Conservation (phyloP, 2,113 vertebrate species). For the Rhinopomastus cyanomelas region DNA sequence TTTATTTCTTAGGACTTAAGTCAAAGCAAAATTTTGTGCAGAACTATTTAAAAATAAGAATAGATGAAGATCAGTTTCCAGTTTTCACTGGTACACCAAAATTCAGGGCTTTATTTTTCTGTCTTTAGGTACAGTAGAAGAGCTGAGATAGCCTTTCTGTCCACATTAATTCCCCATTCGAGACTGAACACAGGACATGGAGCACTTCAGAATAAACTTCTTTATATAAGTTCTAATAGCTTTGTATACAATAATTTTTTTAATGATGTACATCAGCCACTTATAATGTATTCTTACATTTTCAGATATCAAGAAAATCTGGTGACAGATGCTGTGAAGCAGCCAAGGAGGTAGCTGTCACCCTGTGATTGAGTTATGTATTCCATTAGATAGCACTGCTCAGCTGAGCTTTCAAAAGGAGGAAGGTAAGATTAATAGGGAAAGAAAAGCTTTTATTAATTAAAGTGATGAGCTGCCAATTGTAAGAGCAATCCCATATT, state of each 20-base stretch:
- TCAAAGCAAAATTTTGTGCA: neutral
- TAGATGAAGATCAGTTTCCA: neutral
- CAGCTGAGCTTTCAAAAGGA: conserved; percentile 13
- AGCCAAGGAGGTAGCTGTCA: neutral
- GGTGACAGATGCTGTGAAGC: neutral
- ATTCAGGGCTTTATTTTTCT: neutral
- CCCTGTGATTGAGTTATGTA: neutral
- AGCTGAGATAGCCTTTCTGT: neutral
- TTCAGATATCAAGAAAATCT: neutral
- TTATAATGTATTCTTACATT: neutral
- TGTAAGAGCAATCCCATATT: neutral
- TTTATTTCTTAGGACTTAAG: neutral
- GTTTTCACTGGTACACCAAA: neutral
- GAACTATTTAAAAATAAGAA: neutral
- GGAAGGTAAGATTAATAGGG: neutral
- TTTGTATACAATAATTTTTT: neutral
- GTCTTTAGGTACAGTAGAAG: neutral
- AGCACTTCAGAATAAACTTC: neutral
- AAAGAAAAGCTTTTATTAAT: conserved; percentile 24
- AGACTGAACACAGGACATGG: neutral
- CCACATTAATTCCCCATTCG: neutral
- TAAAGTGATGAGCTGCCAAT: neutral
- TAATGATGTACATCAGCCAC: neutral
- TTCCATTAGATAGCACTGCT: neutral
- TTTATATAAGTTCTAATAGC: neutral